Evolutionary conservation across 2,888 invertebrate genomes (phyloP).

Genomic region (Drosophila aldrichi): DNA sequence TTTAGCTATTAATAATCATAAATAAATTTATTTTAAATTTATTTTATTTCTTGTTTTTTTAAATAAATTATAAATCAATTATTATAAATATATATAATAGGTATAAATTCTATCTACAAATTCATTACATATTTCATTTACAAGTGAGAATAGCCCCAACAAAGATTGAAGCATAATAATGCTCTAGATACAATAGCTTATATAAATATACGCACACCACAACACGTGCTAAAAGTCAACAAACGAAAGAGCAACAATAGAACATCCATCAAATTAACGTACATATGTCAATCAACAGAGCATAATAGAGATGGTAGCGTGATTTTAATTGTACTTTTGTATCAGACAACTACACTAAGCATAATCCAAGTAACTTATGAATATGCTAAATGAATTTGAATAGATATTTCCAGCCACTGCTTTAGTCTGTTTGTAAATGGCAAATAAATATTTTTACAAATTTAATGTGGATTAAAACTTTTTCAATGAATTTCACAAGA

Average conservation of each 20-base stretch:
- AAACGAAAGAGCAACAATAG: constrained; percentile 8
- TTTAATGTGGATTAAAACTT: background rate
- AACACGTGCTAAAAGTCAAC: constrained; percentile 67
- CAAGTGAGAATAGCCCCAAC: background rate
- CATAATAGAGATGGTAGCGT: constrained; percentile 20
- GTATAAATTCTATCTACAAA: background rate
- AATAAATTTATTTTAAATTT: no score
- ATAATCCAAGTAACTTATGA: background rate
- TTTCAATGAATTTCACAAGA: background rate
- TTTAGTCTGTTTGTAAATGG: background rate
- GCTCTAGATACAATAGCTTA: constrained; percentile 38
- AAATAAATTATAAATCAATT: no score
- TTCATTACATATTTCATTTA: background rate
- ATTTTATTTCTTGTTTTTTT: no score
- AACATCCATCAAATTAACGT: constrained; percentile 49
- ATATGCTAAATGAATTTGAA: background rate
- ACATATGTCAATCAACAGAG: constrained; percentile 24
- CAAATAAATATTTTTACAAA: background rate
- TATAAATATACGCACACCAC: constrained; percentile 58
- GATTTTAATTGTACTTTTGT: background rate
- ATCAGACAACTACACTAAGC: background rate
- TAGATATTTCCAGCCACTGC: no score
- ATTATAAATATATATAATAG: no score
- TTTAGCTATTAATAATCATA: no score
- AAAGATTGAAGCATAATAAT: constrained; percentile 28